A percentile compares a stretch with the other conserved stretches of the same genome.
These are phyloP conservation scores for Cinclus mexicanus DNA, from an alignment of 2,113 vertebrate species.

Conservation along the genomic window DNA sequence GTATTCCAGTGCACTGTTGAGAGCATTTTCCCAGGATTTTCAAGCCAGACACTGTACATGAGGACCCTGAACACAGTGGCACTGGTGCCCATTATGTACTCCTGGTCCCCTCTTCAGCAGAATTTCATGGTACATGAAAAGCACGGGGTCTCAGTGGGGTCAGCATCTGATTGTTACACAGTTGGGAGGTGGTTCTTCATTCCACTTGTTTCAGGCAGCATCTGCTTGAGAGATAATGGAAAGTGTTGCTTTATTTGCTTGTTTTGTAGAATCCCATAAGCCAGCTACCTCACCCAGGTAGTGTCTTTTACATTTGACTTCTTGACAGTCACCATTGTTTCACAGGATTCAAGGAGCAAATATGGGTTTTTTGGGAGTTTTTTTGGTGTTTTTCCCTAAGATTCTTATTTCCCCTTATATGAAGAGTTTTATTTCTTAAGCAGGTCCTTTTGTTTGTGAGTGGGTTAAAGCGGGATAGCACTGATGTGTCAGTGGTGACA, in stretches of 20 bases:
- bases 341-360: neutral
- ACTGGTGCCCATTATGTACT: slow-evolving; percentile 97
- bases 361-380: fast-evolving
- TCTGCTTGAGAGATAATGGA: neutral
- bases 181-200: neutral
- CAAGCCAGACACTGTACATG: slow-evolving; percentile 88
- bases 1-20: slow-evolving; percentile 87
- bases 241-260: neutral
- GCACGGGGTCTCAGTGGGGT: fast-evolving
- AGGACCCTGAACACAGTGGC: slow-evolving; percentile 92
- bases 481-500: neutral
- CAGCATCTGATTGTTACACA: neutral
- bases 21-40: slow-evolving; percentile 88
- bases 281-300: neutral
- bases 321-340: neutral
- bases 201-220: neutral
- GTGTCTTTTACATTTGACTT: neutral
- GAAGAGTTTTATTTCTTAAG: neutral
- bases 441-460: neutral
- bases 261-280: neutral
- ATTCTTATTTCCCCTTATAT: neutral
- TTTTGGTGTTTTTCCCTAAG: neutral
- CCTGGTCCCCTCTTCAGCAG: slow-evolving; percentile 98
- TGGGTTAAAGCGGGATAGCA: neutral
- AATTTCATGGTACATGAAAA: slow-evolving; percentile 93